Evolutionary conservation across 1,140 invertebrate species (phyloP), one percentile per base, ranked within the genome.

Genomic region (Cyclargus thomasi): DNA sequence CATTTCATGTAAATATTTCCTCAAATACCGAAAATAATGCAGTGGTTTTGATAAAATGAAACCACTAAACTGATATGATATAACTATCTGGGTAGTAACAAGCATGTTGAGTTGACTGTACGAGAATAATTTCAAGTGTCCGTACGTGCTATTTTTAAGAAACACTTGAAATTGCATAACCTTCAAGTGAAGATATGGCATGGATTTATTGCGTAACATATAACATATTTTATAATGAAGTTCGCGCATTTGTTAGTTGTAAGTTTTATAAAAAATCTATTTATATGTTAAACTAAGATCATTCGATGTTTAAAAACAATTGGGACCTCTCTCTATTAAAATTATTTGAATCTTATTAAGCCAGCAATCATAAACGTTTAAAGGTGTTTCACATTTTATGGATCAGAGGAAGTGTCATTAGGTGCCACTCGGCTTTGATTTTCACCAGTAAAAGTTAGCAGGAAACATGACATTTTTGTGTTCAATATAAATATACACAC

Each of bases 381-480:
- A 47, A 47, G 39, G 10, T 16, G 39, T 8, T 2, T 11, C 39
- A 47, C 39, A 47, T 14, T 59, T 59, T 59, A 59, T 18, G 14
- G 55, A 18, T 57, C 55, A 57, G 18, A 20, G 55, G 8, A 7
- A 10, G 55, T 1, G 55, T 17, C 18, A 57, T 57, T 57, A 57
- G 7, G 18, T 57, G 55, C 17, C 16, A 55, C 53, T 57, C 55
- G 17, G 20, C 53, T 55, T 55, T 55, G 17, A 17, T 55, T 18
- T 18, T 18, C 10, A 17, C 53, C 53, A 57, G 18, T 59, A 20
- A 20, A 20, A 20, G 55, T 59, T 8, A 59, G 5, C 55, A 59
- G 55, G 55, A 59, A 59, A 59, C 18, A 59, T 59, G 55, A 59
- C 55, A 59, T 59, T 59, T 47, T 20, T 59, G 55, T 59, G 18